These are phyloP conservation scores for Ondatra zibethicus DNA, from an alignment of 2,113 vertebrate species.

Conservation along the genomic window DNA sequence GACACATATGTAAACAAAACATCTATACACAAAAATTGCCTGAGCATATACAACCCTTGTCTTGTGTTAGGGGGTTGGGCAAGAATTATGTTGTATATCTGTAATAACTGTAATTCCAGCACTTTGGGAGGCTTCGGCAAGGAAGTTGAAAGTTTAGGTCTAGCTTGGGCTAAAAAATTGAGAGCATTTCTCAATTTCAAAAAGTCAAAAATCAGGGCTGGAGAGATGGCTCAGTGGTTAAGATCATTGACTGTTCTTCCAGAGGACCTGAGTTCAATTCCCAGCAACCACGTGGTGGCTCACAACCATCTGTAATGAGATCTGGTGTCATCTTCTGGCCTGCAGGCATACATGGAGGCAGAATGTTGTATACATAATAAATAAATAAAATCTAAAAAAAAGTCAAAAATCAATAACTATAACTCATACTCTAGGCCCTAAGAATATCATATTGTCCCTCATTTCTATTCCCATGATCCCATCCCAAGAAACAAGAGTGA, in stretches of 20 bases:
- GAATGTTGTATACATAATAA: no score
- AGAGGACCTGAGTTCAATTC: no score
- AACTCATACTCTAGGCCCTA: not conserved
- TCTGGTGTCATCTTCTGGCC: no score
- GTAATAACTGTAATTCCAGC: not conserved
- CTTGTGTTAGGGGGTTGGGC: not conserved
- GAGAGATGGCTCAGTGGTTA: no score
- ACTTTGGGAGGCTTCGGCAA: not conserved
- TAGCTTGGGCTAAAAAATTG: not conserved
- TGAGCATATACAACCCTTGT: not conserved
- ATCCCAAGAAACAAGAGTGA: not conserved
- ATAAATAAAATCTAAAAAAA: no score
- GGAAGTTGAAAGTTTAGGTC: not conserved
- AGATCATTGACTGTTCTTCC: no score
- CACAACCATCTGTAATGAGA: no score
- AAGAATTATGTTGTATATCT: not conserved
- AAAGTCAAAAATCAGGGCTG: not conserved
- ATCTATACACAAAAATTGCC: not conserved
- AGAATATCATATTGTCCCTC: not conserved
- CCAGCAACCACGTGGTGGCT: no score
- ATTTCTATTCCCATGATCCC: not conserved
- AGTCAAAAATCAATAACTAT: not conserved
- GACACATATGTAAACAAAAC: not conserved
- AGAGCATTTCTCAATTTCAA: not conserved
- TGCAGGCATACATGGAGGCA: no score